Base-by-base conservation (phyloP, 35 echinoderm and acorn worm genomes). In the Anneissia japonica region DNA sequence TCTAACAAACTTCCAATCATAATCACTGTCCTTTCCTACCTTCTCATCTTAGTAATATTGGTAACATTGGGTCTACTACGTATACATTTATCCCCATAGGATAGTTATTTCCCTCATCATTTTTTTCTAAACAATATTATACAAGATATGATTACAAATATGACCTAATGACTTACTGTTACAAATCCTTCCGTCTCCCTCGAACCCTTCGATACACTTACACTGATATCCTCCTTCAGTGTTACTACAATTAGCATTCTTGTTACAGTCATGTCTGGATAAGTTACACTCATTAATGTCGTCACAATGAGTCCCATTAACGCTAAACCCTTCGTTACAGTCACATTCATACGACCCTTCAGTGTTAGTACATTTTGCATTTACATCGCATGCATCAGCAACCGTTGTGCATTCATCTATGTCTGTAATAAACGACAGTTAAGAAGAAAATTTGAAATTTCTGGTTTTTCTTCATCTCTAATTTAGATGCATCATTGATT, bases 281-380 rank as follows among this genome's bases (percentile, higher is more conserved):
- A 64, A 23, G 19, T 64, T 23, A 26, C 51, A 64, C 26, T 64
- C 51, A 64, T 64, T 23, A 64, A 64, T 23, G 26, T 64, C 51
- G 2, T 1, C 21, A 64, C 51, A 64, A 64, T 16, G 2, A 6
- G 51, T 64, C 26, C 21, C 51, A 26, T 64, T 64, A 9, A 2
- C 9, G 10, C 1, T 64, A 64, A 16, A 64, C 7, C 51, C 94
- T 56, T 72, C 6, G 43, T 87, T 76, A 38, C 90, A 90, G 5
- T 74, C 80, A 80, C 94, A 97, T 28, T 30, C 74, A 77, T 90
- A 97, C 31, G 83, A 87, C 9, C 94, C 94, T 17, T 79, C 33
- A 6, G 85, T 86, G 81, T 97, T 89, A 17, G 46, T 78, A 81
- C 94, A 97, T 1, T 75, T 39, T 0, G 94, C 87, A 21, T 89